Evolutionary conservation across 2,113 vertebrate species (phyloP).

Genomic region (Oryzias melastigma): DNA sequence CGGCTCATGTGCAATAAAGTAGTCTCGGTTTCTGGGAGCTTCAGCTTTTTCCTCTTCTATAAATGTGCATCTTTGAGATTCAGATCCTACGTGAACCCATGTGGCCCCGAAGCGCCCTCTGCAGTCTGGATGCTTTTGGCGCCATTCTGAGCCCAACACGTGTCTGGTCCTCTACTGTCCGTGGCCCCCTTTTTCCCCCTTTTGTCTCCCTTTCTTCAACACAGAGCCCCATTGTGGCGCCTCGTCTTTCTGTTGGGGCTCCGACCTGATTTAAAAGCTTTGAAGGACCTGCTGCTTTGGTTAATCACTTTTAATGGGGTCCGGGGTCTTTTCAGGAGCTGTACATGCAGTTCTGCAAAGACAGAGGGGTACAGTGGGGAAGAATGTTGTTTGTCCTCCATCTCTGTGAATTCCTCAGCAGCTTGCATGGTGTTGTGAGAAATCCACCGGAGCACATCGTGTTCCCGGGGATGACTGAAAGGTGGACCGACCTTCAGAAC

Average conservation of each 20-base stretch:
- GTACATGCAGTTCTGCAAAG: conserved; percentile 1
- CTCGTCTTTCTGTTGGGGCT: conserved; percentile 51
- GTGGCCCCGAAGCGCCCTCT: too few relatives aligned
- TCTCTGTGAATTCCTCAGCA: conserved; percentile 6
- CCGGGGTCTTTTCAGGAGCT: conserved; percentile 11
- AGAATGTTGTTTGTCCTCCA: conserved; percentile 18
- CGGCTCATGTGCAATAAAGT: not conserved
- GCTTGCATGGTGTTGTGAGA: not conserved
- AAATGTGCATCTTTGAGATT: too few relatives aligned
- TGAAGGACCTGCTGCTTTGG: conserved; percentile 62
- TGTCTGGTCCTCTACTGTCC: conserved; percentile 32
- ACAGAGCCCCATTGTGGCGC: conserved; percentile 71
- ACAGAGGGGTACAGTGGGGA: not conserved
- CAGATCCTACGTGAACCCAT: too few relatives aligned
- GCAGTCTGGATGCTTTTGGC: not conserved
- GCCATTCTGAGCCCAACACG: not conserved
- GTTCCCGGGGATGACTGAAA: not conserved
- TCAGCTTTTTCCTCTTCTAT: too few relatives aligned
- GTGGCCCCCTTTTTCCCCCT: not conserved
- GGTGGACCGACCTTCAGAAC: not conserved
- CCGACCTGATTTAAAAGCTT: conserved; percentile 69
- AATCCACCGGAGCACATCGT: not conserved
- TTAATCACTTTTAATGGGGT: conserved; percentile 63
- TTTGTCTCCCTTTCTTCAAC: conserved; percentile 34
- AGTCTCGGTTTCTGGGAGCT: too few relatives aligned